Evolutionary conservation across 2,113 vertebrate genomes (phyloP), one percentile per base, ranked within the genome.

Genomic region (Ptyas mucosa): DNA sequence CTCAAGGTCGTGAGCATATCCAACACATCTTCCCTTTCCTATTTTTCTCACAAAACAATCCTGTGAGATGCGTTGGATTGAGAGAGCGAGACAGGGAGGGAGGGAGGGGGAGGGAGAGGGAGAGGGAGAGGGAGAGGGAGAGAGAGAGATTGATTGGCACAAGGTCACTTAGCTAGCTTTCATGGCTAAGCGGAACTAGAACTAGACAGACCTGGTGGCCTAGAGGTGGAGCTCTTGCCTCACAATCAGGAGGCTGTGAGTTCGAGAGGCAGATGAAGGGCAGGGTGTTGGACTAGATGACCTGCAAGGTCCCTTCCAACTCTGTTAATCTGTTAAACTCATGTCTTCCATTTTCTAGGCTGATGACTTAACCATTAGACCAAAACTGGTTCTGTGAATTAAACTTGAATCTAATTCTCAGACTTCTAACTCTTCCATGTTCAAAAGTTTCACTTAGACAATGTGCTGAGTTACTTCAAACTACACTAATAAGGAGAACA

Each of bases 401-500:
- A 69, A 95, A 90, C 61, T 51, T 92, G 24, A 90, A 94, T 96
- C 96, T 95, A 92, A 92, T 87, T 95, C 91, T 91, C 90, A 69
- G 90, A 91, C 2, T 81, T 81, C 49, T n/a, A 34, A 23, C 21
- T 49, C 15, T 91, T 91, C 8, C 89, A 95, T 94, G 96, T 92
- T 96, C 95, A 94, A 49, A 94, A 90, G 87, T 46, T 0, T 53
- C 90, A 93, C 26, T 1, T 12, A 95, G 95, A 90, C 93, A 95
- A 89, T 93, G 93, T 92, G 95, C 93, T 95, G 10, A 3, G 92
- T 96, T 95, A 95, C 94, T 87, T 91, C 53, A 88, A 61, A 86
- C 90, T 51, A 64, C 2, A 89, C 89, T 85, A 39, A 29, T 90
- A 57, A 90, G 91, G 93, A 95, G 94, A 91, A 87, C 93, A 94